Base-by-base conservation (phyloP, 2,797 vertebrate genomes). In the Cottoperca gobio region DNA sequence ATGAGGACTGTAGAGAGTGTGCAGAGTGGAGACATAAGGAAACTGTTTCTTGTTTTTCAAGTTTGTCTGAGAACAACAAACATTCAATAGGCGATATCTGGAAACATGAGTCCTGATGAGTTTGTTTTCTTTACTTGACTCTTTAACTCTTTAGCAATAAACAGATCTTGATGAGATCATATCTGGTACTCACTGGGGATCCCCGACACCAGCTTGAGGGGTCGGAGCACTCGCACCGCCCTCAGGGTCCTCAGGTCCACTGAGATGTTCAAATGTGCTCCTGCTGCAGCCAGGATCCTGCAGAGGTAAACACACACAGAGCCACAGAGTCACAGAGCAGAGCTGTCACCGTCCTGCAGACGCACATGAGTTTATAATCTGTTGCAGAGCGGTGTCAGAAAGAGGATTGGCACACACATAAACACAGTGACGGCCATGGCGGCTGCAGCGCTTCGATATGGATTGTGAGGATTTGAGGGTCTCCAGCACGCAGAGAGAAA, bases 151-250 rank as follows among this genome's bases (percentile, higher is more conserved):
- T 52, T 19, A 63, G 40, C 24, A 14, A 42, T 42, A 3, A 26
- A 28, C 0, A 24, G 3, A 59, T 19, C n/a, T 3, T n/a, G 40
- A 35, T 23, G 16, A 59, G 7, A 31, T 55, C 11, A 39, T 28
- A 10, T 31, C 3, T 19, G 14, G 46, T 24, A 95, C 97, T 96
- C 92, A 99, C 98, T 99, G 64, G 98, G 98, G 88, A 99, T 99
- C 82, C 98, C 98, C 0, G 98, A 99, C 78, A 99, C 98, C 4
- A 99, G 97, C 92, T 99, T 99, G 84, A 99, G 95, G 8, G 98
- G 98, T 62, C 98, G 88, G 68, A 99, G 96, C 35, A 99, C 98
- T 0, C 98, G 95, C 71, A 99, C 98, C 0, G 98, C 98, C 73
- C 98, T 94, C 85, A 99, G 94, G 0, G 98, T 99, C 90, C 98